Percentiles rank a stretch among this genome's conserved stretches.
Conservation (phyloP, 2,113 vertebrate genomes). For the Rana temporaria region DNA sequence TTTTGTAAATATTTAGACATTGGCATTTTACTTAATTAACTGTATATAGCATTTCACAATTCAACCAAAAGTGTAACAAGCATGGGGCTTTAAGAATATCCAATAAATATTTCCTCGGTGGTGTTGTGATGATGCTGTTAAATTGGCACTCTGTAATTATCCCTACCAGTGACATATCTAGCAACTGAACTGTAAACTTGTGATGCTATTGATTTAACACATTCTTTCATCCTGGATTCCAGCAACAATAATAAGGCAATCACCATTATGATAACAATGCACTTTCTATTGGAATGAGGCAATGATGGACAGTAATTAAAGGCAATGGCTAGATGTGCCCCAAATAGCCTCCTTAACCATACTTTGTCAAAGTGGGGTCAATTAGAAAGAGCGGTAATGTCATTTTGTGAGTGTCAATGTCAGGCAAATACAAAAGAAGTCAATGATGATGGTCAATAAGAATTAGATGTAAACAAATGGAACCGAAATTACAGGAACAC, state of each 20-base stretch:
- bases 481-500: slow-evolving; percentile 43
- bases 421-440: slow-evolving; percentile 21
- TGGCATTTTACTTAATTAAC: neutral
- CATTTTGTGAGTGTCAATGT: slow-evolving; percentile 36
- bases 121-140: slow-evolving; percentile 22
- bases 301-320: slow-evolving; percentile 47
- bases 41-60: slow-evolving; percentile 11
- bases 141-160: slow-evolving; percentile 25
- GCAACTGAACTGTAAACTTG: slow-evolving; percentile 52
- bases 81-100: neutral
- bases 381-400: slow-evolving; percentile 36
- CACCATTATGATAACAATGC: slow-evolving; percentile 44
- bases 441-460: slow-evolving; percentile 45
- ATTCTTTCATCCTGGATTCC: slow-evolving; percentile 51
- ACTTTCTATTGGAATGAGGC: slow-evolving; percentile 18
- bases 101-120: slow-evolving; percentile 17
- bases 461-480: slow-evolving; percentile 50
- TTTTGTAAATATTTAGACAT: slow-evolving; percentile 13
- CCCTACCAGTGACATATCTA: slow-evolving; percentile 7
- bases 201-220: slow-evolving; percentile 50
- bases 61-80: neutral
- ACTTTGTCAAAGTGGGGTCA: slow-evolving; percentile 22
- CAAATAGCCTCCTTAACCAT: neutral
- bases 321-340: neutral
- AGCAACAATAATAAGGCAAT: slow-evolving; percentile 48